Percentiles rank a stretch among this genome's conserved stretches.
Conservation (phyloP, 1,140 invertebrate genomes). For the Papilio aristodemus region DNA sequence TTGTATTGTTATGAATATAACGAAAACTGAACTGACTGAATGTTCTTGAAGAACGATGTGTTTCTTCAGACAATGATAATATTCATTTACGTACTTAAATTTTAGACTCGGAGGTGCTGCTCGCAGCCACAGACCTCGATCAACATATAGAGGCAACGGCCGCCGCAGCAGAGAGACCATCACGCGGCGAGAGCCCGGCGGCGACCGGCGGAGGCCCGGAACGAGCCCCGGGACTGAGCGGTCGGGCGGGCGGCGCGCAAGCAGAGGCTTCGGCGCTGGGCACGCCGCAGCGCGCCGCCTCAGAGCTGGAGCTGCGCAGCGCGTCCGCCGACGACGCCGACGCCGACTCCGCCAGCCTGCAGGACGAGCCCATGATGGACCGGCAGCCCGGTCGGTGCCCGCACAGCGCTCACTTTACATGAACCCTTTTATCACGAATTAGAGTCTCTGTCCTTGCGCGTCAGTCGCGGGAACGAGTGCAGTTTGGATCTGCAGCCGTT, state of each 20-base stretch:
- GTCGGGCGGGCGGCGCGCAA: background rate
- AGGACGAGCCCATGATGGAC: conserved; percentile 54
- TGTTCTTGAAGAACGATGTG: no score
- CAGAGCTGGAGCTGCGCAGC: conserved; percentile 56
- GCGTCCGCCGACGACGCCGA: conserved; percentile 35
- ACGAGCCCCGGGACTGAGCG: no score
- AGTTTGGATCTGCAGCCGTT: no score
- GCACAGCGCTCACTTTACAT: no score
- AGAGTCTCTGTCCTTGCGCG: no score
- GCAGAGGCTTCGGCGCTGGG: conserved; percentile 19
- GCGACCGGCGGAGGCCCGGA: background rate
- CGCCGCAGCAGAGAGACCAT: background rate
- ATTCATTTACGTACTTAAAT: background rate
- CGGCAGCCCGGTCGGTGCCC: conserved; percentile 1
- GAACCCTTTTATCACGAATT: no score
- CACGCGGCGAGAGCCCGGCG: background rate
- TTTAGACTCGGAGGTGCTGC: conserved; percentile 58
- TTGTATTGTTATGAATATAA: no score
- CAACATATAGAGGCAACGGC: conserved; percentile 24
- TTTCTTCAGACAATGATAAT: background rate
- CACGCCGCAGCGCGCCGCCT: conserved; percentile 50
- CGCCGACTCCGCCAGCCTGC: conserved; percentile 52
- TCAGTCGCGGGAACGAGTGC: no score
- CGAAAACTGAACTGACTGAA: no score
- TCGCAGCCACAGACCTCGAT: conserved; percentile 23